phyloP scores from a whole-genome alignment of 2,113 vertebrate genomes.

The Polyodon spathula region DNA sequence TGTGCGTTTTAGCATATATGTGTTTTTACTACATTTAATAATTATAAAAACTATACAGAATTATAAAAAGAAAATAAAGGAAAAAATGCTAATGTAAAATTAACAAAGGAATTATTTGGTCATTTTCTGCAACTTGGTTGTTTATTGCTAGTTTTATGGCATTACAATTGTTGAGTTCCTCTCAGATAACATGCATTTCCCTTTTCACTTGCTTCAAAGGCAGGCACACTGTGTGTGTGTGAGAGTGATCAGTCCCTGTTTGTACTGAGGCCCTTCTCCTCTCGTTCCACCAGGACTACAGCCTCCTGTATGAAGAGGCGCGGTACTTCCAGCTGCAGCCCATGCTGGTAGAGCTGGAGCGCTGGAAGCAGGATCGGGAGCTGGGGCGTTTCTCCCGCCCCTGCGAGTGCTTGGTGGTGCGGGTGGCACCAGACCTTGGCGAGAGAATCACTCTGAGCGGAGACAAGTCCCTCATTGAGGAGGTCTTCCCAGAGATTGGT shows the following conservation, averaged over 20 bases:
- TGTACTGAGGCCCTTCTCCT: not conserved
- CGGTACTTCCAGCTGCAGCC: slow-evolving; percentile 74
- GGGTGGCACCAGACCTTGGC: slow-evolving; percentile 66
- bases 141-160: too few relatives aligned
- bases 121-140: too few relatives aligned
- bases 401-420: slow-evolving; percentile 69
- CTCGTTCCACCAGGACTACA: slow-evolving; percentile 55
- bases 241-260: too few relatives aligned
- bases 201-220: too few relatives aligned
- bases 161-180: not conserved
- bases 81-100: too few relatives aligned
- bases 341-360: slow-evolving; percentile 68
- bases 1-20: too few relatives aligned
- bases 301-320: slow-evolving; percentile 72
- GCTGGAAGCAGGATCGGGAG: slow-evolving; percentile 72
- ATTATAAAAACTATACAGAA: too few relatives aligned
- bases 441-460: slow-evolving; percentile 69
- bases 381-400: slow-evolving; percentile 60
- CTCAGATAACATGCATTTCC: not conserved
- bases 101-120: too few relatives aligned
- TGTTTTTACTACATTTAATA: too few relatives aligned
- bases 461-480: slow-evolving; percentile 70
- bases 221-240: too few relatives aligned
- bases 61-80: too few relatives aligned
- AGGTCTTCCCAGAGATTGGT: slow-evolving; percentile 68